A percentile compares a stretch with the other conserved stretches of the same genome.
phyloP scores from a whole-genome alignment of 1,140 invertebrate species.

The Drosophila jambulina region DNA sequence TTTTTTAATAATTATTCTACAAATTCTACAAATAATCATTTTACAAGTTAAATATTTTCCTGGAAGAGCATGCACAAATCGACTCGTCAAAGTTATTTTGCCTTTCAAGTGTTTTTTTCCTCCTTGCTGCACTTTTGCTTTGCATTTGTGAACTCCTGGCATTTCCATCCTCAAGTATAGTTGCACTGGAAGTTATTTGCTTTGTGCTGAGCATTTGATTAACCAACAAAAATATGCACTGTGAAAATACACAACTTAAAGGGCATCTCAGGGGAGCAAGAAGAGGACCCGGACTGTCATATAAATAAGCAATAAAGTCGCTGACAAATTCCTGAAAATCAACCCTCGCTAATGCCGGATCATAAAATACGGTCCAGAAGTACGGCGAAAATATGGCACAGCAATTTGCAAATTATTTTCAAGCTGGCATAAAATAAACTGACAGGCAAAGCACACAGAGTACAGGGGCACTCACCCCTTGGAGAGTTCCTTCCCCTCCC shows the following conservation, averaged over 20 bases:
- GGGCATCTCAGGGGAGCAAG: background rate
- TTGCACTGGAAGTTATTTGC: constrained; percentile 54
- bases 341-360: constrained; percentile 68
- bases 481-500: background rate
- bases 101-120: background rate
- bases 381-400: constrained; percentile 64
- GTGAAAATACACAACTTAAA: constrained; percentile 16
- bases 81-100: background rate
- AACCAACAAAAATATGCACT: constrained; percentile 65
- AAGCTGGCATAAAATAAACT: constrained; percentile 80
- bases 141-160: constrained; percentile 24
- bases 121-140: background rate
- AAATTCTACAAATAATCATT: too few relatives aligned
- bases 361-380: constrained; percentile 64
- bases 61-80: background rate
- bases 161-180: constrained; percentile 34
- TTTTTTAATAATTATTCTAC: too few relatives aligned
- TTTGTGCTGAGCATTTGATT: constrained; percentile 72
- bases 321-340: constrained; percentile 31
- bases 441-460: constrained; percentile 43
- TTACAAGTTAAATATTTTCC: too few relatives aligned
- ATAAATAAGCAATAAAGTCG: constrained; percentile 70
- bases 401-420: constrained; percentile 84
- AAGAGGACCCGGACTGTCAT: background rate
- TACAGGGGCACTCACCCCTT: background rate